Evolutionary conservation across 2,113 vertebrate genomes (phyloP), one percentile per base, ranked within the genome.

Genomic region (Calidris pygmaea): DNA sequence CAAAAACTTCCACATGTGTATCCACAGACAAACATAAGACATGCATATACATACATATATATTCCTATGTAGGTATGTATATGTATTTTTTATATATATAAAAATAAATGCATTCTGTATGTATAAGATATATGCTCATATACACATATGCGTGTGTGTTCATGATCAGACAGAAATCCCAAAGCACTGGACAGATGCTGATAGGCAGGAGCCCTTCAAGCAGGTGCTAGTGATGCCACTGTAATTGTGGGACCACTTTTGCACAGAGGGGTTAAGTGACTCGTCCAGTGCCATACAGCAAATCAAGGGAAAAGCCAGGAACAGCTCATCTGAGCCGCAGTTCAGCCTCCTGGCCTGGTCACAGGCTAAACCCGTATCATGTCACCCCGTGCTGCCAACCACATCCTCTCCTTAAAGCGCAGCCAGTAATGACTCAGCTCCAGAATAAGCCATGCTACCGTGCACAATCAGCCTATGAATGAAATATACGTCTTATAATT

Each of bases 401-500:
- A 32, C 37, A 14, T 93, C 83, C 21, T 78, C n/a, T 81, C 80
- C 92, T 95, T 92, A 92, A 92, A 90, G 89, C 19, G 22, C 73
- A 82, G 53, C 94, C 95, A 96, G 86, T 34, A 93, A 66, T 8
- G 2, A 76, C 67, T 70, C 76, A 12, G 77, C 70, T 66, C 77
- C 3, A 0, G 48, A 53, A 10, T 29, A 60, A 93, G 66, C 80
- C 56, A 5, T 68, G 43, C 53, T 72, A 92, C 80, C 3, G 0
- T 19, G 70, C 66, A 58, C 81, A 92, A 92, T 84, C 72, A 85
- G 59, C 67, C 86, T 86, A 53, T 48, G 66, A 81, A 14, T 65
- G 76, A 89, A 93, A 73, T 85, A n/a, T 39, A 3, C 26, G 9
- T 85, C 96, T 95, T 91, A 85, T 78, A 80, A 91, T 87, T 88